Base-by-base conservation (phyloP, 2,888 invertebrate species). In the Candidula unifasciata region DNA sequence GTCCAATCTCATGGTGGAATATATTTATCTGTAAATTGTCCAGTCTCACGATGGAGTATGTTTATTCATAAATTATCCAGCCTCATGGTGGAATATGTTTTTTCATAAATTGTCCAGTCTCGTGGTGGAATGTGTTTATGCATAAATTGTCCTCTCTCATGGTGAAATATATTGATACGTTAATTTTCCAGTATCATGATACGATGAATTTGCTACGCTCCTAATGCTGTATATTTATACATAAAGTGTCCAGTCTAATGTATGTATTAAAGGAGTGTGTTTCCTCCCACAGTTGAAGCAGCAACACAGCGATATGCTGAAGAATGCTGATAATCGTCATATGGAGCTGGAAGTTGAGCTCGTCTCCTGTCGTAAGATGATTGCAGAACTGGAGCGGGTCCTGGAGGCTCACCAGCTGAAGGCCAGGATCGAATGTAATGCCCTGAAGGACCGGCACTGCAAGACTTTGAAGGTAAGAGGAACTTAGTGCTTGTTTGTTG, bases 381-480 rank as follows among this genome's bases (percentile, higher is more conserved):
- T 89, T 6, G 83, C 86, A 10, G 92, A 92, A 64, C 87, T 92
- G 8, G 90, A 91, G 85, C 86, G 86, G 44, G 88, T 90, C 8
- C 86, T 91, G 27, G 87, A 90, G 73, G 89, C 92, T 13, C 89
- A 91, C 33, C 88, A 90, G 44, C 86, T 90, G 2, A 88, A 89
- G 68, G 89, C 87, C 76, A 89, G 89, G 85, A 89, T 92, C 8
- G 91, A 92, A 82, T 89, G 90, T 52, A 90, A 90, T 57, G 89
- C 87, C 5, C 81, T 90, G 80, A 89, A 90, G 69, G 90, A 91
- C 44, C 88, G 89, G 35, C 93, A 93, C 86, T 86, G 90, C 73
- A 90, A 92, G 80, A 92, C 92, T 18, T 89, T 93, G 71, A 90
- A 90, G 89, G 92, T 92, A 79, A 71, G 5, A 84, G 57, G 16